Conservation (phyloP, 2,113 vertebrate genomes). For the Gopherus evgoodei region DNA sequence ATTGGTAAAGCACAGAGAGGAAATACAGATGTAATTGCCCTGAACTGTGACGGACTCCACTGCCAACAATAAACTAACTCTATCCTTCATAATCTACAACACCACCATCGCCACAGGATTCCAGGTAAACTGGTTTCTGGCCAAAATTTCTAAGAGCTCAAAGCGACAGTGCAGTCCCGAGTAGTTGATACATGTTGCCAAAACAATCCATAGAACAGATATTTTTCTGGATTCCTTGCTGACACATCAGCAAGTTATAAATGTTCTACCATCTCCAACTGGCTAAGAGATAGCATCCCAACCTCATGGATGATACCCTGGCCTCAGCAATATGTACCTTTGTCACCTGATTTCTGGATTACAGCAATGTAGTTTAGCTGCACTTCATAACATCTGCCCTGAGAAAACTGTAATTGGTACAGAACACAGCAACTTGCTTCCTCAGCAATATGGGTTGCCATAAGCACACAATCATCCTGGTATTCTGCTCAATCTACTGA, state of each 20-base stretch:
- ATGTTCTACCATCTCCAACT: neutral
- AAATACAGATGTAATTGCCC: no score
- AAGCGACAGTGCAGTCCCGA: neutral
- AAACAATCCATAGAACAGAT: neutral
- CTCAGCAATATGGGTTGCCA: neutral
- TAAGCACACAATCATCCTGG: neutral
- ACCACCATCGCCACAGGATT: neutral
- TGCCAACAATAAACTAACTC: neutral
- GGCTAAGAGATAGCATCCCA: neutral
- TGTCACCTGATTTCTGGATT: neutral
- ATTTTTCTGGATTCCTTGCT: neutral
- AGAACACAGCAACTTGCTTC: neutral
- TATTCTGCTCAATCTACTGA: neutral
- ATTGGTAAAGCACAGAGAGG: no score
- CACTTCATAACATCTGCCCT: neutral
- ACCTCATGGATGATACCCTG: neutral
- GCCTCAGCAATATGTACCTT: neutral
- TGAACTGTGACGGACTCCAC: neutral
- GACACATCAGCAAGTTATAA: neutral
- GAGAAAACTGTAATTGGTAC: no score
- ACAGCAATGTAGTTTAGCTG: rapidly evolving
- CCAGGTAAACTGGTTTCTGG: neutral
- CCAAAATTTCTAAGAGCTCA: neutral
- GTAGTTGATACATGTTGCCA: neutral
- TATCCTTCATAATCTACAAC: neutral